Base-by-base conservation (phyloP, 2,888 invertebrate genomes). In the Zele albiditarsus region DNA sequence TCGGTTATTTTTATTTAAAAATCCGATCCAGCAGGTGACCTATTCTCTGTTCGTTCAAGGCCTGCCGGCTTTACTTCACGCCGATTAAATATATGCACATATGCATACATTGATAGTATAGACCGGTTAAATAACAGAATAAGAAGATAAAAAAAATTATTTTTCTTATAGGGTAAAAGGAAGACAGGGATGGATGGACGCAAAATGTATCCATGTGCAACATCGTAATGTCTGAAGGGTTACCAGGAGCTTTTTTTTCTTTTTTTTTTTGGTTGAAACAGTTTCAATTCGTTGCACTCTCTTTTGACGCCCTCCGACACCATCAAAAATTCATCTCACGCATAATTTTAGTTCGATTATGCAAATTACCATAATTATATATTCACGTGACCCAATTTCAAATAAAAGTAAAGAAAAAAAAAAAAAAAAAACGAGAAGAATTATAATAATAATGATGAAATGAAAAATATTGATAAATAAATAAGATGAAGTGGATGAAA, bases 1-100 rank as follows among this genome's bases (percentile, higher is more conserved):
- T 75, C 71, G 62, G 74, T 70, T 74, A 67, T 73, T 75, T 66
- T 53, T 53, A 20, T 60, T 74, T 28, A 60, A 65, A 66, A 75
- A 75, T 75, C 75, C 67, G 75, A 75, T 75, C 75, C 71, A 71
- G 71, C 75, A 68, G 75, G 76, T 78, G 80, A 79, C 80, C 80
- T 79, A 79, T 80, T 80, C 76, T 69, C 73, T 72, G 79, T 53
- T 53, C 53, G 57, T 66, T 74, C 80, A 78, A 75, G 76, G 77
- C 80, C 78, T 80, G 60, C 68, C 46, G 60, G 71, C 38, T 58
- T 65, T 31, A 66, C 28, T 66, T 42, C 70, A 57, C 38, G 65
- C 65, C 27, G 46, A 58, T 65, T 65, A 65, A 60, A 70, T 60
- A 23, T 25, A 70, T 60, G 58, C 38, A 38, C 27, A 20, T 42